Percentiles rank a stretch among this genome's conserved stretches.
Evolutionary conservation across 2,113 vertebrate genomes (phyloP).

Genomic region (Miniopterus natalensis): DNA sequence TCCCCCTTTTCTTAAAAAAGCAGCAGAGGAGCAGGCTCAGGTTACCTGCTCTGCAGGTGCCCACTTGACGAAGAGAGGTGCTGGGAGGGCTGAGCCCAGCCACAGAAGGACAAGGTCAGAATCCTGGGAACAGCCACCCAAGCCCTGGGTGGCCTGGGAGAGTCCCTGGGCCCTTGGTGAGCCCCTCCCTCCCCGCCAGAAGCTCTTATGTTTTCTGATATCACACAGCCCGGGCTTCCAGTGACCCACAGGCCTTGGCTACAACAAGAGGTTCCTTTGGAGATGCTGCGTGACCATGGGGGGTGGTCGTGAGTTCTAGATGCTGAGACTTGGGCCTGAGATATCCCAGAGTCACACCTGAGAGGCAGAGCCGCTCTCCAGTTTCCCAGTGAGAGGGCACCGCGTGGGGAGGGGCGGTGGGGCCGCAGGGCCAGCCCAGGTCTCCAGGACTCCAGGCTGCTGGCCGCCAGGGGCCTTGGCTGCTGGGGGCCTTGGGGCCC

Average conservation of each 20-base stretch:
- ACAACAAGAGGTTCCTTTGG: accelerated
- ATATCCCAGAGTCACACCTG: accelerated
- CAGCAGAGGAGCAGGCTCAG: conserved; percentile 4
- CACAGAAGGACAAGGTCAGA: accelerated
- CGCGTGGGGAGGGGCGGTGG: accelerated
- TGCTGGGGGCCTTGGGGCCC: background rate
- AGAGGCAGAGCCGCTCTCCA: background rate
- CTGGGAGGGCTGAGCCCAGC: background rate
- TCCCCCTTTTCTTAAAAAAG: conserved; percentile 70
- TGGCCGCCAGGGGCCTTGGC: too few species aligned
- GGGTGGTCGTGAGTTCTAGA: accelerated
- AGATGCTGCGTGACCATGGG: accelerated
- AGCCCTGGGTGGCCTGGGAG: background rate
- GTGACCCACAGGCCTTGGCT: background rate
- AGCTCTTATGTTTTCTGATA: too few species aligned
- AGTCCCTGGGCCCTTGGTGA: background rate
- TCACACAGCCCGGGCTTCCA: background rate
- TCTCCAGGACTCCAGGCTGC: background rate
- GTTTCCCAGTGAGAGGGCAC: accelerated
- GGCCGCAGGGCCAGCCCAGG: background rate
- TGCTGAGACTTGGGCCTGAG: background rate
- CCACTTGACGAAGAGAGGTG: background rate
- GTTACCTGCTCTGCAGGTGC: conserved; percentile 79
- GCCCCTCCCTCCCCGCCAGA: background rate
- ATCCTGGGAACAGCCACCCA: too few species aligned